Evolutionary conservation across 1,140 invertebrate genomes (phyloP).

Genomic region (Muscidifurax raptorellus): DNA sequence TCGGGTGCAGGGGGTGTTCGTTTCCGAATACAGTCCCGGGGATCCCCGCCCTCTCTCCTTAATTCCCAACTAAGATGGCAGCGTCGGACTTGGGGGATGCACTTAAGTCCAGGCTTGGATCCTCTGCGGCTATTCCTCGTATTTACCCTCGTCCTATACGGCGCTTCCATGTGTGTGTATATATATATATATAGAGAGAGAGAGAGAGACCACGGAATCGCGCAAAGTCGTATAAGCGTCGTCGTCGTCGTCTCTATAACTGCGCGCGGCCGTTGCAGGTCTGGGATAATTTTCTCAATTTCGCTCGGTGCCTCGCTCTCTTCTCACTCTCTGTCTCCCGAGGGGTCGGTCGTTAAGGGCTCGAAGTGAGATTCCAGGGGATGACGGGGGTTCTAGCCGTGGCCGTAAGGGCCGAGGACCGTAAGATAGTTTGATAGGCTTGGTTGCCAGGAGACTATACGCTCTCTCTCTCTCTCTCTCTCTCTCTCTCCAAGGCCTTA

Average conservation of each 20-base stretch:
- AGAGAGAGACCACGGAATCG: conserved; percentile 13
- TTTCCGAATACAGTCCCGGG: conserved; percentile 11
- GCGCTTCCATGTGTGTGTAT: background rate
- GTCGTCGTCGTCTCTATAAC: conserved; percentile 45
- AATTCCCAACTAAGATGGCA: conserved; percentile 70
- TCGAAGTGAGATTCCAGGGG: conserved; percentile 72
- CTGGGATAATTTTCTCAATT: conserved; percentile 76
- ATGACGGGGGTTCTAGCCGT: conserved; percentile 56
- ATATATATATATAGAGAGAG: background rate
- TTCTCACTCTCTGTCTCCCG: conserved; percentile 61
- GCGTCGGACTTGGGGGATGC: conserved; percentile 29
- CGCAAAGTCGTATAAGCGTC: conserved; percentile 53
- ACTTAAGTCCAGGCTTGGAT: conserved; percentile 25
- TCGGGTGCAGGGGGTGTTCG: conserved; percentile 32
- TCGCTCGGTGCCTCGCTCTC: conserved; percentile 63
- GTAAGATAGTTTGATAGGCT: conserved; percentile 76
- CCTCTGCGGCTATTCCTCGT: background rate
- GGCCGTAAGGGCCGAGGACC: conserved; percentile 42
- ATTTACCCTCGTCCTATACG: background rate
- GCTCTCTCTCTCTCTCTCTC: background rate
- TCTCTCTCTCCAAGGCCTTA: conserved; percentile 61
- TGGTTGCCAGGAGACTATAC: conserved; percentile 72
- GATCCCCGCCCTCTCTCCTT: conserved; percentile 67
- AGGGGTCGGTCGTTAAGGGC: conserved; percentile 74
- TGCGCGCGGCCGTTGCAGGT: conserved; percentile 59